These are phyloP conservation scores for Agrotis puta DNA, from an alignment of 2,888 invertebrate genomes.

Conservation along the genomic window DNA sequence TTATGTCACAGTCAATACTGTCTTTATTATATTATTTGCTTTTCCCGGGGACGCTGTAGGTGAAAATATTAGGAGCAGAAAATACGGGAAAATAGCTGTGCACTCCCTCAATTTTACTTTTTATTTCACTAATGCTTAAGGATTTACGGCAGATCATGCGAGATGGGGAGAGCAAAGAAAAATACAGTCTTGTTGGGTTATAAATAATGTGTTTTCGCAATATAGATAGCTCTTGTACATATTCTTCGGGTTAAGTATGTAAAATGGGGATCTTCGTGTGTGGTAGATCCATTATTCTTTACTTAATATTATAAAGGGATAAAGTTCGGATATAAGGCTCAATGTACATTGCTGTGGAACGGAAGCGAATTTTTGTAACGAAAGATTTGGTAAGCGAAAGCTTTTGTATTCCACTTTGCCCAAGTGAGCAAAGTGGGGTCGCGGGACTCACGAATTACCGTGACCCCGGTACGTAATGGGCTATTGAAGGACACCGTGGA, in stretches of 20 bases:
- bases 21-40: conserved; percentile 44
- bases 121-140: conserved; percentile 33
- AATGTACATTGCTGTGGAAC: too few relatives aligned
- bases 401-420: too few relatives aligned
- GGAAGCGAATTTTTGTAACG: too few relatives aligned
- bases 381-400: too few relatives aligned
- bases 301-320: not conserved
- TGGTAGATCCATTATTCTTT: not conserved
- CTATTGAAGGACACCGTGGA: too few relatives aligned
- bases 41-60: conserved; percentile 12
- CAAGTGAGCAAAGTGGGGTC: too few relatives aligned
- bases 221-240: not conserved
- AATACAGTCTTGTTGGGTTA: conserved; percentile 1
- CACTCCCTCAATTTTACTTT: conserved; percentile 24
- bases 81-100: conserved; percentile 24
- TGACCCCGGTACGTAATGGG: too few relatives aligned
- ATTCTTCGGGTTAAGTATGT: too few relatives aligned
- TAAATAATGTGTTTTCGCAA: conserved; percentile 14
- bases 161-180: conserved; percentile 1
- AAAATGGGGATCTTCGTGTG: not conserved
- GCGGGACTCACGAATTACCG: too few relatives aligned
- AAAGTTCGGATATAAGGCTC: too few relatives aligned
- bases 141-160: conserved; percentile 36
- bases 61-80: conserved; percentile 36
- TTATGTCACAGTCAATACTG: conserved; percentile 46